Base-by-base conservation (phyloP, 2,113 vertebrate species). In the Carassius auratus region DNA sequence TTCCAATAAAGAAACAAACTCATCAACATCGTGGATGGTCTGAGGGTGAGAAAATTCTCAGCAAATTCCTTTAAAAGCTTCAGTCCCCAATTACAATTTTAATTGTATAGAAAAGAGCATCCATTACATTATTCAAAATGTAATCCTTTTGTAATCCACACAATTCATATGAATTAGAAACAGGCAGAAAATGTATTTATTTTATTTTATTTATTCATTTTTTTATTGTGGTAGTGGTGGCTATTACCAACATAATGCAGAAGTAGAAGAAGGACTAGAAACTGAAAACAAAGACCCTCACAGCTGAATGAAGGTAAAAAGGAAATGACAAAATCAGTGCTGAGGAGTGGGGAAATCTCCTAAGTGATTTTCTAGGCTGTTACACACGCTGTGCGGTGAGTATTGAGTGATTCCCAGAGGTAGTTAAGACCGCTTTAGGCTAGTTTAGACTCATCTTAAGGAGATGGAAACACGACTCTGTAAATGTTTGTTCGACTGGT, bases 361-460 rank as follows among this genome's bases (percentile, higher is more conserved):
- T 82, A 88, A 74, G 84, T 86, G 81, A 86, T 88, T 84, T 86
- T 88, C 84, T 88, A 48, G 75, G 75, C 79, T 79, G 76, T 86
- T 80, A 79, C 62, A 86, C 84, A 62, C 48, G 66, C 66, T 61
- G 73, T 77, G 64, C 76, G 0, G 81, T 12, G 64, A 48, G 73
- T 59, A 83, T 79, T 68, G 52, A 48, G 19, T 13, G 21, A 71
- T 84, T 88, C 84, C 84, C 84, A 86, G 75, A 61, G 81, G 69
- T 76, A 80, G 81, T 84, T 86, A 88, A 78, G 82, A 83, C n/a
- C 7, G 87, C 85, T 88, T 36, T 80, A 88, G 83, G 85, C 83
- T 79, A 82, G 78, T 62, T 42, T 8, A 81, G 45, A 64, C 71
- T 38, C 78, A 55, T 87, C 85, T 89, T 85, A 86, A 87, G 84